Conservation (phyloP, 2,888 invertebrate genomes). For the Ametastegia equiseti region DNA sequence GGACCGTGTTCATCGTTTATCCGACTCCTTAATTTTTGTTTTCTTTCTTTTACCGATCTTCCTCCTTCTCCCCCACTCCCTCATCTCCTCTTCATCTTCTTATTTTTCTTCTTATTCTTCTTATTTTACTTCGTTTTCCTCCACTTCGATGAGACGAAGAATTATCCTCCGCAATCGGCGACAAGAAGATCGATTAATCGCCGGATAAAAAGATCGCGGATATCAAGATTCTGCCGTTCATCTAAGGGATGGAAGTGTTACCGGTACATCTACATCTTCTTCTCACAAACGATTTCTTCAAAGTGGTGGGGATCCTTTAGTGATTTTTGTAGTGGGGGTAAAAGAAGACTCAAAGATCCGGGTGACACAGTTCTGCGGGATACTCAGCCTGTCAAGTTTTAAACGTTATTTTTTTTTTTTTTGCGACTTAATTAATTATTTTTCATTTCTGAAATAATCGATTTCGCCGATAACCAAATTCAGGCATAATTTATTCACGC, state of each 20-base stretch:
- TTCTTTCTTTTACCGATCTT: not conserved
- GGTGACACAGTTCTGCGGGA: constrained; percentile 71
- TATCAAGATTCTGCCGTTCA: not conserved
- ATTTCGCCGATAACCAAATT: not conserved
- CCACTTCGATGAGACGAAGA: not conserved
- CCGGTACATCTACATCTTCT: not conserved
- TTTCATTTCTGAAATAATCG: not conserved
- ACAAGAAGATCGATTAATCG: not conserved
- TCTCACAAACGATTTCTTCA: not conserved
- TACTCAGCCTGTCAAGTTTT: constrained; percentile 13
- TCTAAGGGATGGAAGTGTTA: not conserved
- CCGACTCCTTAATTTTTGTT: not conserved
- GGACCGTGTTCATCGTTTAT: not conserved
- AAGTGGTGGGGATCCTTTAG: constrained; percentile 46
- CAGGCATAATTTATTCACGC: not conserved
- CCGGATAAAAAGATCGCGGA: not conserved
- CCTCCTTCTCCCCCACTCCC: constrained; percentile 11
- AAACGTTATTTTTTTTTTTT: not conserved
- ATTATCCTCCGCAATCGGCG: not conserved
- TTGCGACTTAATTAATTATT: no score
- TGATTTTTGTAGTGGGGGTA: constrained; percentile 67
- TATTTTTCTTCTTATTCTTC: not conserved
- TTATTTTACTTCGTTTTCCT: no score
- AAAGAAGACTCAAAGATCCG: constrained; percentile 71
- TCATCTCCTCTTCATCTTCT: constrained; percentile 16